Conservation (phyloP, 2,113 vertebrate species). For the Limnothrissa miodon region DNA sequence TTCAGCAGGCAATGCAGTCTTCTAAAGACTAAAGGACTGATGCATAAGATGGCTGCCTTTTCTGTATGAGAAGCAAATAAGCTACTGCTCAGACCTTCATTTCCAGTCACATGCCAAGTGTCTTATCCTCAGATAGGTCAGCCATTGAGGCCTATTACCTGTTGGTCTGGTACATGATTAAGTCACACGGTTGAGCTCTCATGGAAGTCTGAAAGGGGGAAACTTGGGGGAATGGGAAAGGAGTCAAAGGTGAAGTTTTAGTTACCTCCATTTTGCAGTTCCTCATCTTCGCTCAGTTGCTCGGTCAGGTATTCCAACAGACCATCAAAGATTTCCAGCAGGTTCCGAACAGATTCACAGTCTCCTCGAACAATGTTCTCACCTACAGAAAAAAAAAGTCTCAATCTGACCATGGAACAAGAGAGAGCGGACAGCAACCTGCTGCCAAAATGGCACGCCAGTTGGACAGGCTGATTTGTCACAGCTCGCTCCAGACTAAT, state of each 20-base stretch:
- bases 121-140: not conserved
- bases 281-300: slow-evolving; percentile 77
- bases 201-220: not conserved
- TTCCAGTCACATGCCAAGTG: not conserved
- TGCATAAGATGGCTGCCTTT: not conserved
- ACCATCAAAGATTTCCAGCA: slow-evolving; percentile 96
- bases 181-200: not conserved
- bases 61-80: not conserved
- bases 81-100: not conserved
- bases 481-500: not conserved
- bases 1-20: not conserved
- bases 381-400: slow-evolving; percentile 66
- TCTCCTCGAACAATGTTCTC: slow-evolving; percentile 91
- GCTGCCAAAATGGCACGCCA: not conserved
- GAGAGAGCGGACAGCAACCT: not conserved
- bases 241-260: not conserved
- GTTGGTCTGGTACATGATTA: not conserved
- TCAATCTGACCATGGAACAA: not conserved
- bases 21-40: not conserved
- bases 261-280: slow-evolving; percentile 75
- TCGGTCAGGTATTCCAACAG: slow-evolving; percentile 93
- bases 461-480: not conserved
- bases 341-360: slow-evolving; percentile 85
- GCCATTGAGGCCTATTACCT: no score
- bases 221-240: not conserved